Conservation (phyloP, 2,113 vertebrate species). For the Tragelaphus strepsiceros region DNA sequence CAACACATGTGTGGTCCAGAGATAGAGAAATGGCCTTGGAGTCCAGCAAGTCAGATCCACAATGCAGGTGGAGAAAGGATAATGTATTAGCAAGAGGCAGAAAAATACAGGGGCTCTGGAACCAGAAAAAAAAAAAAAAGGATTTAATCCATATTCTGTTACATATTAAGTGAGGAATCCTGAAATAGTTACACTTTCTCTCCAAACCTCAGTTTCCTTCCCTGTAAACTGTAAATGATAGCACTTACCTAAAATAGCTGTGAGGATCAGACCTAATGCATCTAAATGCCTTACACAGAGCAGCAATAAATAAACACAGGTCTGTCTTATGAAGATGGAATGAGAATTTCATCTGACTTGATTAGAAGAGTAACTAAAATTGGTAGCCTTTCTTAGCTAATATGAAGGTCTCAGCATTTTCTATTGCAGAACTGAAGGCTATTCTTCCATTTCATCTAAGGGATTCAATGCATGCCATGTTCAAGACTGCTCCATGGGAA, state of each 20-base stretch:
- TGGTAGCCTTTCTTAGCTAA: neutral
- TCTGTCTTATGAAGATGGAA: neutral
- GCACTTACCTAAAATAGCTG: neutral
- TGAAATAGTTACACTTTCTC: neutral
- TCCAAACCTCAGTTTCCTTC: neutral
- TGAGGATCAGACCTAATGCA: neutral
- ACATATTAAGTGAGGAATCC: neutral
- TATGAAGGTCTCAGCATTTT: neutral
- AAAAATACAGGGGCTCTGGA: neutral
- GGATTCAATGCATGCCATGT: neutral
- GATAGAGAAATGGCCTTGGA: neutral
- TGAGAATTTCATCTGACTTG: neutral
- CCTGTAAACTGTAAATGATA: neutral
- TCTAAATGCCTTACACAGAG: neutral
- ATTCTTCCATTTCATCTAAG: neutral
- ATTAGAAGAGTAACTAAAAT: neutral
- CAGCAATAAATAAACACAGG: neutral
- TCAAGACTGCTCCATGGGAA: rapidly evolving
- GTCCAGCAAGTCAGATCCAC: neutral
- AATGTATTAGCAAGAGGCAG: neutral
- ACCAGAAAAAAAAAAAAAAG: neutral
- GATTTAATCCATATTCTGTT: neutral
- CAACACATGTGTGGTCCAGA: neutral
- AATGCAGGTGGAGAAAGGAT: neutral
- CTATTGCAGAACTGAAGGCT: neutral